Conservation (phyloP, 2,113 vertebrate genomes). For the Sprattus sprattus region DNA sequence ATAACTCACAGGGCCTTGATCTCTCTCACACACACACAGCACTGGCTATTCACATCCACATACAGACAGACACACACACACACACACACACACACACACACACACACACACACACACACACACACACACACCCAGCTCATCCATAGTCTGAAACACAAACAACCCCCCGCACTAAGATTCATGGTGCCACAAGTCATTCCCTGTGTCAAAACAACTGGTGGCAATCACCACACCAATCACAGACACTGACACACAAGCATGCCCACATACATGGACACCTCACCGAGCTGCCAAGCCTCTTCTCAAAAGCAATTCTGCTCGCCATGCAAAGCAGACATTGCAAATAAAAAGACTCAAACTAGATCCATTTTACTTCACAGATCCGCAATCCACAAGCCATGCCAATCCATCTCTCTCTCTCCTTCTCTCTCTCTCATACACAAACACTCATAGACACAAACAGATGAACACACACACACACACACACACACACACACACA, state of each 20-base stretch:
- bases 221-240: constrained; percentile 70
- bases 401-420: not conserved
- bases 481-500: not conserved
- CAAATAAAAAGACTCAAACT: not conserved
- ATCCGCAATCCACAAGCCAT: not conserved
- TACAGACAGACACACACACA: not conserved
- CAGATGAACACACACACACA: not conserved
- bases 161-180: constrained; percentile 37
- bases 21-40: too few species aligned
- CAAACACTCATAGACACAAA: not conserved
- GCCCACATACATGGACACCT: constrained; percentile 25
- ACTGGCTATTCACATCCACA: too few species aligned
- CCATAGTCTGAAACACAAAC: not conserved
- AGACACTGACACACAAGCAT: constrained; percentile 27
- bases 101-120: constrained; percentile 22
- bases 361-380: constrained; percentile 7
- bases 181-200: constrained; percentile 33
- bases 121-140: constrained; percentile 20
- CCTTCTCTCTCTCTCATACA: not conserved
- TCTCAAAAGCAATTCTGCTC: not conserved
- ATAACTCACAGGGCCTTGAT: too few species aligned
- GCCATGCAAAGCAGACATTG: not conserved
- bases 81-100: constrained; percentile 23
- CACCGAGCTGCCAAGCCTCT: not conserved
- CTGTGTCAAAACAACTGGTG: not conserved